Evolutionary conservation across 2,888 invertebrate species (phyloP).

Genomic region (Ornithoptera alexandrae): DNA sequence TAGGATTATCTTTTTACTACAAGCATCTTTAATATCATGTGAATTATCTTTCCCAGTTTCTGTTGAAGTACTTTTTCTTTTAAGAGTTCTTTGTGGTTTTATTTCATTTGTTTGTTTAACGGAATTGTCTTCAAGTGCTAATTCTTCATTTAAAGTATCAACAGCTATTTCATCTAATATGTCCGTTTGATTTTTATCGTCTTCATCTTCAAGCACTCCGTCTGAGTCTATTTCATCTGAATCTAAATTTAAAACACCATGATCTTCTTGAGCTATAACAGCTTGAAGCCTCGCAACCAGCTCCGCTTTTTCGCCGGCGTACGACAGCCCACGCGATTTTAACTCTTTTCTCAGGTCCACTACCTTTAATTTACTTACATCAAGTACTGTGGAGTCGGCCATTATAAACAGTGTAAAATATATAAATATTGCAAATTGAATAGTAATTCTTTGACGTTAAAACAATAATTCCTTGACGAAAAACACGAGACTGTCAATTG

Average conservation of each 20-base stretch:
- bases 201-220: conserved; percentile 77
- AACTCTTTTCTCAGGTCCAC: conserved; percentile 91
- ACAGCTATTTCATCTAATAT: conserved; percentile 64
- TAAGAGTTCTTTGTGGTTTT: conserved; percentile 57
- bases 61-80: conserved; percentile 56
- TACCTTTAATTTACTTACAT: conserved; percentile 82
- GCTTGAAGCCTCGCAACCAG: conserved; percentile 86
- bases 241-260: conserved; percentile 69
- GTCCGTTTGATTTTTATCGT: conserved; percentile 71
- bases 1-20: conserved; percentile 82
- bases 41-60: conserved; percentile 49
- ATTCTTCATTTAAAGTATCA: conserved; percentile 65
- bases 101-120: conserved; percentile 37
- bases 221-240: conserved; percentile 78
- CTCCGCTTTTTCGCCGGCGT: conserved; percentile 90
- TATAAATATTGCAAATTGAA: background rate
- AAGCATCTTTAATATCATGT: conserved; percentile 57
- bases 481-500: background rate
- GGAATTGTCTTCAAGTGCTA: conserved; percentile 57
- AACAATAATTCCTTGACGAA: background rate
- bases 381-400: conserved; percentile 49
- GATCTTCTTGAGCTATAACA: conserved; percentile 67
- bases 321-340: conserved; percentile 86
- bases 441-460: background rate
- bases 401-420: conserved; percentile 32